These are phyloP conservation scores for Himantopus leucocephalus DNA, from an alignment of 2,113 vertebrate genomes.

Conservation along the genomic window DNA sequence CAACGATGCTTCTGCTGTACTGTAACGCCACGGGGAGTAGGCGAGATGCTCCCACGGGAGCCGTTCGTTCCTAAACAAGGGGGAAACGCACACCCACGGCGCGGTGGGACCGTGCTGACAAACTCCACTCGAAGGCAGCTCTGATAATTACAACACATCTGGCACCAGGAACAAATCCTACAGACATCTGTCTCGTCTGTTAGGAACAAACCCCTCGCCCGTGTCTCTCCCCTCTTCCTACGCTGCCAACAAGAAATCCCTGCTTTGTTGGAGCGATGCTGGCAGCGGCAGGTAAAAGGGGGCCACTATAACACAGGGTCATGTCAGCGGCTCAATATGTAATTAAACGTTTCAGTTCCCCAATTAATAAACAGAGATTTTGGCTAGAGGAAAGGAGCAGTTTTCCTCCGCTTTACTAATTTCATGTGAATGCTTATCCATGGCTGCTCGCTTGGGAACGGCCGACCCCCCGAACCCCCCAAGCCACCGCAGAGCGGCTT, in stretches of 20 bases:
- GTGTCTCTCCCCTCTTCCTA: background rate
- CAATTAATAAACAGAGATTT: background rate
- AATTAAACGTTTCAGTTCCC: background rate
- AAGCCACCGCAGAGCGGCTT: too few species aligned
- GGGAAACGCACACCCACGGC: fast-evolving
- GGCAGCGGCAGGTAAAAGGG: background rate
- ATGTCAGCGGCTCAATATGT: background rate
- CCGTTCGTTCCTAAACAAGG: fast-evolving
- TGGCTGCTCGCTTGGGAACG: background rate
- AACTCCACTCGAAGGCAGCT: background rate
- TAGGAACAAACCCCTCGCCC: background rate
- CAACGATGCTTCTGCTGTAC: background rate
- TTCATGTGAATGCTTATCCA: background rate
- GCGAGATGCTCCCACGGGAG: background rate
- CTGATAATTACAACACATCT: background rate
- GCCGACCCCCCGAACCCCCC: background rate
- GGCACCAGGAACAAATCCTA: background rate
- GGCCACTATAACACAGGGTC: background rate
- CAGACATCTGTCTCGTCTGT: background rate
- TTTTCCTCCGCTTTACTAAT: background rate
- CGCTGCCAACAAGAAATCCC: background rate
- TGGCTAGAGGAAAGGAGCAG: background rate
- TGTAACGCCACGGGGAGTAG: fast-evolving
- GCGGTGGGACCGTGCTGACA: fast-evolving
- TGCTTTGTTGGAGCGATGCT: background rate